Evolutionary conservation across 2,888 invertebrate genomes (phyloP).

Genomic region (Nomada fucata): DNA sequence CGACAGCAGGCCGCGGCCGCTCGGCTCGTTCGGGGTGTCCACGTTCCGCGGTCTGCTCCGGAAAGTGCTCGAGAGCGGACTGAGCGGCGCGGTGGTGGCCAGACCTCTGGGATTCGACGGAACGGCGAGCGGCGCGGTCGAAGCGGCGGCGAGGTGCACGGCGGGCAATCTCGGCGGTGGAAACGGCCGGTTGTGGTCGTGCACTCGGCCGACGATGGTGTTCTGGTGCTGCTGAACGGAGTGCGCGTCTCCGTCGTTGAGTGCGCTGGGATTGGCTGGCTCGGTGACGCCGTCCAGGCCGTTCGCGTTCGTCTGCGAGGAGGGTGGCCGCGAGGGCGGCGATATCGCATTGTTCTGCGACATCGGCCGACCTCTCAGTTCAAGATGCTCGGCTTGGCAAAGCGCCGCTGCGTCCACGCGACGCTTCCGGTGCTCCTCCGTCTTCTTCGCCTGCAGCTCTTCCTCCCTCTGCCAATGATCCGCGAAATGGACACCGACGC

Average conservation of each 20-base stretch:
- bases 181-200: slow-evolving; percentile 81
- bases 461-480: slow-evolving; percentile 64
- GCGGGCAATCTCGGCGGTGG: slow-evolving; percentile 79
- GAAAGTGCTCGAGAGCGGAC: slow-evolving; percentile 84
- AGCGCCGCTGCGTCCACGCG: slow-evolving; percentile 81
- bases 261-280: slow-evolving; percentile 86
- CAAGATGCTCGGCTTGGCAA: slow-evolving; percentile 86
- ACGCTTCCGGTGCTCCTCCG: slow-evolving; percentile 68
- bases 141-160: slow-evolving; percentile 41
- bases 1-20: slow-evolving; percentile 37
- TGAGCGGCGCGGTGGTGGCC: slow-evolving; percentile 85
- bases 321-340: slow-evolving; percentile 79
- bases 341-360: slow-evolving; percentile 78
- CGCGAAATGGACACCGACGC: slow-evolving; percentile 55
- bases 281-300: slow-evolving; percentile 86
- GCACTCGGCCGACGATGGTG: slow-evolving; percentile 64
- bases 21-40: slow-evolving; percentile 68
- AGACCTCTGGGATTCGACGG: slow-evolving; percentile 83
- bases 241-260: slow-evolving; percentile 48
- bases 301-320: slow-evolving; percentile 46
- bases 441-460: slow-evolving; percentile 74
- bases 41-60: slow-evolving; percentile 66
- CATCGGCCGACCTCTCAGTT: slow-evolving; percentile 79
- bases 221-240: slow-evolving; percentile 30
- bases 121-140: slow-evolving; percentile 75